Conservation (phyloP, 1,140 invertebrate species). For the Mamestra configurata region DNA sequence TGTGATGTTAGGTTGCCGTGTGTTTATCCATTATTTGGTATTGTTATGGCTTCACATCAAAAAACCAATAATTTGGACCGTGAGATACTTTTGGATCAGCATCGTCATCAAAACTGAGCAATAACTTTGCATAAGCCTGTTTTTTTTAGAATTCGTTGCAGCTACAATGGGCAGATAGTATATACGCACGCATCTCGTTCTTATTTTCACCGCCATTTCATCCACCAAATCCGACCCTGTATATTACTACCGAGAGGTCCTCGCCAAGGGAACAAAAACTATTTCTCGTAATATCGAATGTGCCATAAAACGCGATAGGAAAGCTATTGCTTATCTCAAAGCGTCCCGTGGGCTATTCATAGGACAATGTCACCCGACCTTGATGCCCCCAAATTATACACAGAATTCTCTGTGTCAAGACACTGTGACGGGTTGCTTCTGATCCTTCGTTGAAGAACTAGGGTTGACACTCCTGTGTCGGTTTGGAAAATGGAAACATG, state of each 20-base stretch:
- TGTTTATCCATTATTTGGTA: no score
- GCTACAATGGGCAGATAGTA: no score
- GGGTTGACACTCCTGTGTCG: not conserved
- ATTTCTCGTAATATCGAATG: conserved; percentile 66
- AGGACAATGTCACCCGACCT: conserved; percentile 46
- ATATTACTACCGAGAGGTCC: conserved; percentile 40
- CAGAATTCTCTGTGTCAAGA: conserved; percentile 22
- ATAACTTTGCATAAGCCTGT: no score
- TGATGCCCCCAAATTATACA: conserved; percentile 43
- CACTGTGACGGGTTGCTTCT: conserved; percentile 1
- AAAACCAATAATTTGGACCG: no score
- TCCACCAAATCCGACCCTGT: conserved; percentile 41
- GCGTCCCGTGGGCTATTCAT: conserved; percentile 52
- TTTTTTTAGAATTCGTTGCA: no score
- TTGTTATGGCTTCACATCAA: no score
- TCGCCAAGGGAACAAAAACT: conserved; percentile 62
- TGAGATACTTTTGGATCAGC: no score
- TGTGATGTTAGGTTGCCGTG: no score
- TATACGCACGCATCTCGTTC: no score
- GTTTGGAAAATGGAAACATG: not conserved
- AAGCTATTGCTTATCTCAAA: conserved; percentile 62
- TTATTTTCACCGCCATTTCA: not conserved
- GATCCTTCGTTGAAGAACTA: not conserved
- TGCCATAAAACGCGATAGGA: conserved; percentile 65
- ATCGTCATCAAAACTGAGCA: no score